A percentile compares a stretch with the other conserved stretches of the same genome.
Evolutionary conservation across 2,888 invertebrate species (phyloP).

Genomic region (Stramonita haemastoma): DNA sequence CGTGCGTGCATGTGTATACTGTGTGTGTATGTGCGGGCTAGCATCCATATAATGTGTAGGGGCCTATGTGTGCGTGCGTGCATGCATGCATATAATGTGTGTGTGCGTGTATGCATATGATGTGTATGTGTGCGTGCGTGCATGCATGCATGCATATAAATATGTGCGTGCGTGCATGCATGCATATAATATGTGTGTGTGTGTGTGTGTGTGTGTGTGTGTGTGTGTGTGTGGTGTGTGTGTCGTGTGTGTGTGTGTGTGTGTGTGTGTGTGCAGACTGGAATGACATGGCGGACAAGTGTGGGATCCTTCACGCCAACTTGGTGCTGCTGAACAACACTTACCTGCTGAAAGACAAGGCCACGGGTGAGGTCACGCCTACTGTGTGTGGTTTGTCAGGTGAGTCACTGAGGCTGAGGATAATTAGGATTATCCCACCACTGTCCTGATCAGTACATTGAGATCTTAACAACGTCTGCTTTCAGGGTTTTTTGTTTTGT

Average conservation of each 20-base stretch:
- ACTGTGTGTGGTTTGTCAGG: constrained; percentile 19
- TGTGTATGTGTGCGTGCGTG: not conserved
- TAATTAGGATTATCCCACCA: too few species aligned
- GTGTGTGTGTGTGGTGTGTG: constrained; percentile 12
- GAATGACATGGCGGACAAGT: constrained; percentile 15
- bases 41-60: too few species aligned
- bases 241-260: constrained; percentile 22
- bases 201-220: constrained; percentile 31
- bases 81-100: not conserved
- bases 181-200: constrained; percentile 5
- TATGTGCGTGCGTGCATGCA: constrained; percentile 24
- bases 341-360: constrained; percentile 9
- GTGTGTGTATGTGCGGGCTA: too few species aligned
- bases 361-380: not conserved
- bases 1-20: too few species aligned
- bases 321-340: constrained; percentile 31
- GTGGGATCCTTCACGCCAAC: constrained; percentile 27
- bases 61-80: too few species aligned
- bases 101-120: not conserved
- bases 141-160: not conserved
- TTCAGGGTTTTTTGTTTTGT: too few species aligned
- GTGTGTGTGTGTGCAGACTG: constrained; percentile 16
- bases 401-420: too few species aligned
- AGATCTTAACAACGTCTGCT: too few species aligned
- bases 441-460: too few species aligned